Conservation (phyloP, 2,888 invertebrate genomes). For the Chrysomela aeneicollis region DNA sequence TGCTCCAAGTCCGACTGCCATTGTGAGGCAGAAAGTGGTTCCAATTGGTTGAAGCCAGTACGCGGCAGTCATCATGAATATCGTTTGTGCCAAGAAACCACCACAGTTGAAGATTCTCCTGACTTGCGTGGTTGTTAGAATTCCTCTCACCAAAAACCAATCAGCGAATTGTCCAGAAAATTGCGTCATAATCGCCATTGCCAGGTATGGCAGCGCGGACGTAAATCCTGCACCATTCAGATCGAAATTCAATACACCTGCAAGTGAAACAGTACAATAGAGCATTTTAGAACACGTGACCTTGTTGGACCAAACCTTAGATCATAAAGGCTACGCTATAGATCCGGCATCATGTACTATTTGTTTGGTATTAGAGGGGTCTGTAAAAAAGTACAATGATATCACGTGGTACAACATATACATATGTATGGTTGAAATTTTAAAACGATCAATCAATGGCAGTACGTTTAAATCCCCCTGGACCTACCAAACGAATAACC, state of each 20-base stretch:
- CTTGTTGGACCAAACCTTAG: too few species aligned
- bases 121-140: constrained; percentile 78
- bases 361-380: too few species aligned
- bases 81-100: constrained; percentile 79
- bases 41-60: constrained; percentile 71
- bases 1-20: constrained; percentile 90
- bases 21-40: constrained; percentile 82
- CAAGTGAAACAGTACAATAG: too few species aligned
- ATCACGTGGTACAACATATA: too few species aligned
- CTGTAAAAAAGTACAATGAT: too few species aligned
- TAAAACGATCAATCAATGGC: too few species aligned
- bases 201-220: constrained; percentile 87
- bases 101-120: constrained; percentile 73
- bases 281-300: too few species aligned
- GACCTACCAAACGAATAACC: too few species aligned
- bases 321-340: too few species aligned
- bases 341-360: too few species aligned
- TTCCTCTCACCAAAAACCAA: constrained; percentile 70
- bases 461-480: too few species aligned
- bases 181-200: constrained; percentile 84
- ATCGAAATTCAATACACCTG: constrained; percentile 77
- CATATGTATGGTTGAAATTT: too few species aligned
- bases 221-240: constrained; percentile 82
- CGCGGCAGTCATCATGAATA: constrained; percentile 86
- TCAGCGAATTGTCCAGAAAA: constrained; percentile 86